Conservation (phyloP, 1,140 invertebrate species). For the Polypedilum vanderplanki region DNA sequence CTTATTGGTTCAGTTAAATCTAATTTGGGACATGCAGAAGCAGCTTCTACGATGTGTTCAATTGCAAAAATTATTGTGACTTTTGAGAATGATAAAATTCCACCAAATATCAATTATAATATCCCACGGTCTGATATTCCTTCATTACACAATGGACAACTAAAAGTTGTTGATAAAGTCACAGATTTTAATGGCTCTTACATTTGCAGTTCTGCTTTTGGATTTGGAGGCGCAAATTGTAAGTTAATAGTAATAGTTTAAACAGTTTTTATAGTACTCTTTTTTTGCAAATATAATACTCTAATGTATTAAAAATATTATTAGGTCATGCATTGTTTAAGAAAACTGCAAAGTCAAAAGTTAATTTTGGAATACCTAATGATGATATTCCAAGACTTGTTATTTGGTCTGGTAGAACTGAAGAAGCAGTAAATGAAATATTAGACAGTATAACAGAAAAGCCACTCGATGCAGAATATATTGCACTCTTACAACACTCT, state of each 20-base stretch:
- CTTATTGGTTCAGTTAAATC: constrained; percentile 80
- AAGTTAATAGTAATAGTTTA: too few species aligned
- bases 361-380: constrained; percentile 48
- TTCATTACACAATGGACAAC: constrained; percentile 51
- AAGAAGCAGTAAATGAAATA: constrained; percentile 56
- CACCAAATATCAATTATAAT: constrained; percentile 62
- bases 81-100: constrained; percentile 54
- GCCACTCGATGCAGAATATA: constrained; percentile 46
- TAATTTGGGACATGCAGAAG: constrained; percentile 83
- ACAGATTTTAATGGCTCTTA: constrained; percentile 51
- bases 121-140: constrained; percentile 55
- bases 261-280: too few species aligned
- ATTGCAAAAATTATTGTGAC: constrained; percentile 66
- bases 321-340: constrained; percentile 59
- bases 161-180: constrained; percentile 55
- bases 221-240: constrained; percentile 73
- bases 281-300: too few species aligned
- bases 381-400: constrained; percentile 46
- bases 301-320: too few species aligned
- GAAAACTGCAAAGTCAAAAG: constrained; percentile 48
- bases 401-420: constrained; percentile 46
- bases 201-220: constrained; percentile 65
- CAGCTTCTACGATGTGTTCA: constrained; percentile 73
- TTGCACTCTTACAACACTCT: constrained; percentile 45
- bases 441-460: constrained; percentile 53